A percentile compares a stretch with the other conserved stretches of the same genome.
Conservation (phyloP, 2,113 vertebrate genomes). For the Macquaria australasica region DNA sequence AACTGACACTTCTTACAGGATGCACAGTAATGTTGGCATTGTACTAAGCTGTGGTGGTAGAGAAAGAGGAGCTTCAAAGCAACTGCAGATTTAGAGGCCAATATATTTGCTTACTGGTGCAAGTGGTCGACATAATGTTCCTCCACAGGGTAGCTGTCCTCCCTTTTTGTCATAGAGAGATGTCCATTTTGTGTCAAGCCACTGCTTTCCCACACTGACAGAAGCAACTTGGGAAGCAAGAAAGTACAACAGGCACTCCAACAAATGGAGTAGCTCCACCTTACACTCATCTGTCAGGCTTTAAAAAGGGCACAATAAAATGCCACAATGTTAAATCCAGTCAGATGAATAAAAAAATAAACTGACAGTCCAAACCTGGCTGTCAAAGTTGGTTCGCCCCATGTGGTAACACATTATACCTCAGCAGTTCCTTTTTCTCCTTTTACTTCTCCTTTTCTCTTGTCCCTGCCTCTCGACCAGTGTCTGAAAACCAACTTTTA, state of each 20-base stretch:
- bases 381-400: background rate
- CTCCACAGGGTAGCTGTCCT: background rate
- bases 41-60: background rate
- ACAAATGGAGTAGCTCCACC: background rate
- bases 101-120: background rate
- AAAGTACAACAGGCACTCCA: too few species aligned
- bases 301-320: background rate
- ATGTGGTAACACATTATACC: background rate
- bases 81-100: background rate
- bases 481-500: constrained; percentile 47
- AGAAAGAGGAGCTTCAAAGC: background rate
- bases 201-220: constrained; percentile 2
- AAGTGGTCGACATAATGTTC: background rate
- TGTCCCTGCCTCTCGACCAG: background rate
- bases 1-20: background rate
- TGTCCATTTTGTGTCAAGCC: background rate
- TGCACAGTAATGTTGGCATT: background rate
- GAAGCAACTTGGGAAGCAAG: too few species aligned
- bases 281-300: background rate
- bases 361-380: background rate
- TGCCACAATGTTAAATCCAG: background rate
- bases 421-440: background rate
- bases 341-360: background rate
- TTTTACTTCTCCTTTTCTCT: background rate
- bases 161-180: background rate